phyloP scores from a whole-genome alignment of 2,113 vertebrate genomes.

The Tychaedon coryphoeus region DNA sequence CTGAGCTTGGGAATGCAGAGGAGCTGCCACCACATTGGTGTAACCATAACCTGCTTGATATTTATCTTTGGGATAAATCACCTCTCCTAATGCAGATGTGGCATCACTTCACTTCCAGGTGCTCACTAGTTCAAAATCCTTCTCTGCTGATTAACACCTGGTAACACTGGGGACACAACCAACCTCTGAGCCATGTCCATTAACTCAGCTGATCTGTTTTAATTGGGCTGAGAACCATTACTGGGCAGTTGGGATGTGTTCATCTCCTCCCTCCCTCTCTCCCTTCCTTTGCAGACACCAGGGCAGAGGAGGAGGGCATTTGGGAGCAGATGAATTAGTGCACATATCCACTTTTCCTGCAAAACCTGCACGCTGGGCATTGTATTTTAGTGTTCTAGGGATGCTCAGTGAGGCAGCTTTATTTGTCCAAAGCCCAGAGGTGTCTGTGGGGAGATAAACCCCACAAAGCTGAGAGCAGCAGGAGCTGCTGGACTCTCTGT shows the following conservation, averaged over 20 bases:
- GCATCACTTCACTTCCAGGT: not conserved
- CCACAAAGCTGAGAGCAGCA: not conserved
- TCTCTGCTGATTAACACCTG: not conserved
- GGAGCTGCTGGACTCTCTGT: not conserved
- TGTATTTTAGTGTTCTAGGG: not conserved
- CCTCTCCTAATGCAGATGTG: not conserved
- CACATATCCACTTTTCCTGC: not conserved
- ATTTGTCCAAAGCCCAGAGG: not conserved
- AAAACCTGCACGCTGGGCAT: not conserved
- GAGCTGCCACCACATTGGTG: accelerated
- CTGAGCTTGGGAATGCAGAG: not conserved
- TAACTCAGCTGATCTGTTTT: not conserved
- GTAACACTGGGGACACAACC: not conserved
- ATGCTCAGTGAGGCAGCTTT: not conserved
- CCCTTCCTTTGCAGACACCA: not conserved
- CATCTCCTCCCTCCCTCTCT: not conserved
- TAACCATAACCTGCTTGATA: too few species aligned
- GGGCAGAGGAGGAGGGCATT: not conserved
- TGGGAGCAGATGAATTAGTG: not conserved
- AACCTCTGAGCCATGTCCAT: not conserved
- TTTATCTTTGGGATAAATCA: not conserved
- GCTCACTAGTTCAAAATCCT: not conserved
- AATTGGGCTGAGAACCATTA: not conserved
- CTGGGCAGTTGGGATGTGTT: not conserved
- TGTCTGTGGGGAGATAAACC: not conserved